Evolutionary conservation across 2,888 invertebrate genomes (phyloP), one percentile per base, ranked within the genome.

Genomic region (Drosophila birchii): DNA sequence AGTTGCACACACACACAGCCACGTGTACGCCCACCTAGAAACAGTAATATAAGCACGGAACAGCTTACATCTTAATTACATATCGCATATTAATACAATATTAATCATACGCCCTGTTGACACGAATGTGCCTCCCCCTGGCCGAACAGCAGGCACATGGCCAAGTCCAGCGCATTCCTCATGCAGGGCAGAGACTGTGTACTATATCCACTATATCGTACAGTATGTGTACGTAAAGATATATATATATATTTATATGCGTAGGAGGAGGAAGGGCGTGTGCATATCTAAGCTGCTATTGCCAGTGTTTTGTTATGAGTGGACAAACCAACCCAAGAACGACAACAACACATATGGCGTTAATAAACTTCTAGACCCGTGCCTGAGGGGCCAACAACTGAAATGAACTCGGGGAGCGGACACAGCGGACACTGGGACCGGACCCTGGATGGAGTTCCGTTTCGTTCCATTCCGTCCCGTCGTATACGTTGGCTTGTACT

Each of bases 71-170:
- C 89, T 84, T 88, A 84, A 84, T 84, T 84, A 84, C 89, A 84
- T 88, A 87, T 87, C 87, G 87, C 83, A 86, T 89, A 86, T 86
- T 89, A 86, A 89, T 89, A 89, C 88, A 88, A 85, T 86, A 86
- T 86, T 86, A 89, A 86, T 89, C 89, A 89, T 86, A 89, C 89
- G 88, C 86, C 83, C 80, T 75, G 89, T 89, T 89, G 88, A 80
- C 86, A 82, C 83, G 78, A 80, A 59, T 61, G 68, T 20, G 39
- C 67, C 56, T 41, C 70, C 78, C 55, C 56, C 43, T 41, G 56
- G 59, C 70, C 71, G 54, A 54, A 20, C 70, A 45, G 66, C 67
- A 49, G 67, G 74, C 79, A 68, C 76, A 80, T 83, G 80, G 78
- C 73, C 43, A 78, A 39, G 64, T 51, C 38, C 67, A 14, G 56